Evolutionary conservation across 2,797 vertebrate genomes (phyloP), one percentile per base, ranked within the genome.

Genomic region (Amphiprion clarkii): DNA sequence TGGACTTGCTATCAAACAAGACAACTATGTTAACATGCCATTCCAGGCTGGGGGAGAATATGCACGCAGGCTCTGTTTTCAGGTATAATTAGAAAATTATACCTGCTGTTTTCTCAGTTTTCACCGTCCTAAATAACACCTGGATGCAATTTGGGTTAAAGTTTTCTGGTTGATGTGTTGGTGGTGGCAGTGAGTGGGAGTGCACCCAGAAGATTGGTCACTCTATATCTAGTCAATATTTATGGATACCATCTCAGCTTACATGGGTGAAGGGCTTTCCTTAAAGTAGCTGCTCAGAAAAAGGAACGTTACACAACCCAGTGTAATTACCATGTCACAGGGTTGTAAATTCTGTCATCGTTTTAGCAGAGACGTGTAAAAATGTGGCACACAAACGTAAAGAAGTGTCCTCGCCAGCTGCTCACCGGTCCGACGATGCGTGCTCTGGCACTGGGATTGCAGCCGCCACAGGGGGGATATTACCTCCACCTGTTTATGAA

Each of bases 241-340:
- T 90, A 86, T 88, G 89, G 88, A 77, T 77, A 71, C 76, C 87
- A 23, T 87, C 89, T 94, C 85, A 31, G 55, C 76, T 93, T 92
- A 87, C 92, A 40, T 1, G 70, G 33, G 81, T 46, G 42, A 84
- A 82, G 86, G 81, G 88, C 79, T 88, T 89, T 82, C 83, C 87
- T 88, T 92, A 83, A 89, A 86, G 91, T 83, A 67, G 87, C 72
- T 78, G 71, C 88, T 78, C 88, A 81, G 91, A 93, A 90, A 88
- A 92, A 67, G 33, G 76, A 74, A 62, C 27, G 85, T 81, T 76
- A 71, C 81, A 76, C 88, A 91, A 84, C 63, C 81, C 81, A 58
- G 84, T 59, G 78, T 86, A 85, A 87, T 88, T 83, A 87, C 71
- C 66, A 64, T 84, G 86, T 90, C 86, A 75, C 73, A 67, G 54